phyloP scores from a whole-genome alignment of 2,888 invertebrate genomes.

The Pilophorus perplexus region DNA sequence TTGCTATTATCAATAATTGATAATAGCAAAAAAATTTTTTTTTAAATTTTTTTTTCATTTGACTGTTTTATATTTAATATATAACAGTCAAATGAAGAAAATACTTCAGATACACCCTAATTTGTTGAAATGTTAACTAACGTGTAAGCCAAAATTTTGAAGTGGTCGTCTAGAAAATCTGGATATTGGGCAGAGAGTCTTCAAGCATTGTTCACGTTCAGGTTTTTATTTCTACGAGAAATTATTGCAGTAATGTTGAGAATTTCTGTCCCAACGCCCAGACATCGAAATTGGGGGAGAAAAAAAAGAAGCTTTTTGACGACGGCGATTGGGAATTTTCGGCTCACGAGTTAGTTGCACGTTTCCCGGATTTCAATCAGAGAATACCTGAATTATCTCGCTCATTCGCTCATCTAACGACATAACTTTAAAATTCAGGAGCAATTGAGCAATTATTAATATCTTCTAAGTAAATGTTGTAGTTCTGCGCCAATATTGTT shows the following conservation, averaged over 20 bases:
- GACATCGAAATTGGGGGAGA: too few relatives aligned
- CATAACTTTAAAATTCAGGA: conserved; percentile 30
- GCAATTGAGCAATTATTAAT: conserved; percentile 40
- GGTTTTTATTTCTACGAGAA: conserved; percentile 26
- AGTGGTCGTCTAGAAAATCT: background rate
- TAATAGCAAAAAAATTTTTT: too few relatives aligned
- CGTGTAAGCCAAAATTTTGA: conserved; percentile 11
- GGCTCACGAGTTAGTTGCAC: conserved; percentile 37
- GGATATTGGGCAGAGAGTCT: conserved; percentile 28
- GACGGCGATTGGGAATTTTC: background rate
- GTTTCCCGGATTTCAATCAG: conserved; percentile 5
- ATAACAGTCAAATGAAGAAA: conserved; percentile 23
- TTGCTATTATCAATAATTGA: too few relatives aligned
- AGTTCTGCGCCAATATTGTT: conserved; percentile 25
- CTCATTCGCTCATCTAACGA: conserved; percentile 17
- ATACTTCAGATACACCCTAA: conserved; percentile 29
- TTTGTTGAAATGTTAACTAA: conserved; percentile 9
- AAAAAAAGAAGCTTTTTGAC: too few relatives aligned
- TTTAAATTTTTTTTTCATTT: too few relatives aligned
- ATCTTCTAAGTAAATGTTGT: conserved; percentile 41
- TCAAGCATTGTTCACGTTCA: conserved; percentile 2
- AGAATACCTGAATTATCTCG: conserved; percentile 27
- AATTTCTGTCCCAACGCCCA: conserved; percentile 32
- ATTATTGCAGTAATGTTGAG: conserved; percentile 24
- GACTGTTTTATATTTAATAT: too few relatives aligned